Percentiles rank a stretch among this genome's conserved stretches.
These are phyloP conservation scores for Melanotaenia nigrans DNA, from an alignment of 2,797 vertebrate genomes.

Conservation along the genomic window DNA sequence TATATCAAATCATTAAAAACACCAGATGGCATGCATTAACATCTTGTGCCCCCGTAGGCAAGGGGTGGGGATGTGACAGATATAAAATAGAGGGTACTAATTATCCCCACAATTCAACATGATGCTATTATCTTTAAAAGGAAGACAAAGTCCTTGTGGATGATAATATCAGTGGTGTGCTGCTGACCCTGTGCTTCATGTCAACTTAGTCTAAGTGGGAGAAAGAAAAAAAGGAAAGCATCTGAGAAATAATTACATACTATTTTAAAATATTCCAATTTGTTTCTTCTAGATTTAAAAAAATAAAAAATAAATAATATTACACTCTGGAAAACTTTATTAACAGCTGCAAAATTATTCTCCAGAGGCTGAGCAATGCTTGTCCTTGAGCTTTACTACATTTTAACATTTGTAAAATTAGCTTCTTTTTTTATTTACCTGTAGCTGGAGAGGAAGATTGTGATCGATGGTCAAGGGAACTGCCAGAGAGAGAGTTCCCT, in stretches of 20 bases:
- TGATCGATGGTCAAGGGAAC: conserved; percentile 89
- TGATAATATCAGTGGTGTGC: conserved; percentile 62
- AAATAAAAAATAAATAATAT: no score
- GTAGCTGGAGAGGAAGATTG: conserved; percentile 92
- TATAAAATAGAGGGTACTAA: conserved; percentile 83
- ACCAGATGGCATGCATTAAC: conserved; percentile 85
- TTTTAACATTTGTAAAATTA: not conserved
- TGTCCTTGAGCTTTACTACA: not conserved
- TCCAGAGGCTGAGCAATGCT: not conserved
- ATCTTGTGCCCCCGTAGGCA: conserved; percentile 83
- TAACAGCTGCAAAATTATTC: not conserved
- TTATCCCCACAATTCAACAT: conserved; percentile 80
- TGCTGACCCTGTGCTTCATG: conserved; percentile 66
- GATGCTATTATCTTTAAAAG: conserved; percentile 79
- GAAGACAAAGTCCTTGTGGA: conserved; percentile 70
- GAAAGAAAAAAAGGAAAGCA: conserved; percentile 13
- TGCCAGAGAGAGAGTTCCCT: conserved; percentile 87
- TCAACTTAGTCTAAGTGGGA: conserved; percentile 45
- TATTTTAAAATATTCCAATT: conserved; percentile 1
- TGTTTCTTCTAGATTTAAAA: not conserved
- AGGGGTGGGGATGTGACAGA: conserved; percentile 80
- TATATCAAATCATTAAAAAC: conserved; percentile 86
- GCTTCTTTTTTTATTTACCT: conserved; percentile 82
- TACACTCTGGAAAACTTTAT: no score
- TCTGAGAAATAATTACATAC: not conserved